Conservation (phyloP, 1,140 invertebrate genomes). For the Glomeris maerens region DNA sequence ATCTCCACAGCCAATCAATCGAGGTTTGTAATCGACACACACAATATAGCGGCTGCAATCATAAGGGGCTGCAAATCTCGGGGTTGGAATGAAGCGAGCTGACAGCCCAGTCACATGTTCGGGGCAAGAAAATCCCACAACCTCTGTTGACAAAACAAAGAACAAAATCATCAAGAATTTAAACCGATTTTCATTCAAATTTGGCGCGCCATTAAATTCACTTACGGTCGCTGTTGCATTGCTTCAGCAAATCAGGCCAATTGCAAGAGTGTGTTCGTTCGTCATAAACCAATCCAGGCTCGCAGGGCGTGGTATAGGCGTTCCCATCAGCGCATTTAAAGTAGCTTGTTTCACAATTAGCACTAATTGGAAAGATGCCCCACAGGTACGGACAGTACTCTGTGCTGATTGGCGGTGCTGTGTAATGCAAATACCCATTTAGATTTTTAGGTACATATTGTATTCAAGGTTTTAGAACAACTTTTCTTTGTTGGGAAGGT, state of each 20-base stretch:
- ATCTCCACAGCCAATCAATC: constrained; percentile 69
- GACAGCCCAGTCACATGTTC: constrained; percentile 55
- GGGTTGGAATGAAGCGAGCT: constrained; percentile 78
- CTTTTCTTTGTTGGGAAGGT: too few species aligned
- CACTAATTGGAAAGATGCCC: constrained; percentile 64
- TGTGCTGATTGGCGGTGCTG: constrained; percentile 17
- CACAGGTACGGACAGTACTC: constrained; percentile 65
- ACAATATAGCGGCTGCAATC: constrained; percentile 63
- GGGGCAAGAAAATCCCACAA: constrained; percentile 45
- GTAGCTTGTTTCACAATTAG: constrained; percentile 67
- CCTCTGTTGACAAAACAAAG: constrained; percentile 25
- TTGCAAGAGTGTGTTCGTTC: constrained; percentile 75
- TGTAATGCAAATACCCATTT: too few species aligned
- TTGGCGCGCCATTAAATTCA: neutral
- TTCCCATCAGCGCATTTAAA: constrained; percentile 70
- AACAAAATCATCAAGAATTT: constrained; percentile 4
- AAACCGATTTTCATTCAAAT: neutral
- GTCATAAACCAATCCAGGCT: constrained; percentile 74
- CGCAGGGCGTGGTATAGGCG: constrained; percentile 60
- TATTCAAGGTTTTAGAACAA: too few species aligned
- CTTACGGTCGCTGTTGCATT: constrained; percentile 69
- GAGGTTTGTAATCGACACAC: constrained; percentile 64
- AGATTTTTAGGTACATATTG: too few species aligned
- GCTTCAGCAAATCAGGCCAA: constrained; percentile 75
- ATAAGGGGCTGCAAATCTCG: constrained; percentile 65